These are phyloP conservation scores for Percina caprodes DNA, from an alignment of 2,113 vertebrate genomes.

Conservation along the genomic window DNA sequence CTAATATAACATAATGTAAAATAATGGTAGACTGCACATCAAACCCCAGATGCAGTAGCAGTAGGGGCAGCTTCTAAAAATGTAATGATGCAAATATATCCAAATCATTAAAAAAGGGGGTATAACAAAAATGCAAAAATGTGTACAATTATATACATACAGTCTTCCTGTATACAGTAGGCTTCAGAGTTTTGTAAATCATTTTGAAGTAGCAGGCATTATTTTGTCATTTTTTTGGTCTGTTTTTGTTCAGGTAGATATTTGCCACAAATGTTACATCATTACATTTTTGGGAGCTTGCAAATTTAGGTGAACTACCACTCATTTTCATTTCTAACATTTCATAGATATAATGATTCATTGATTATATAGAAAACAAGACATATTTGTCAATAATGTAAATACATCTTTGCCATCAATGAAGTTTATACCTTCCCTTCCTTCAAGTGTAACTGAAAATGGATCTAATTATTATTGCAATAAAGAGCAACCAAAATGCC, in stretches of 20 bases:
- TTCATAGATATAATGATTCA: neutral
- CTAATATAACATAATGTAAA: too few species aligned
- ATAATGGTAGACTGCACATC: too few species aligned
- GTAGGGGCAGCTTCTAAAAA: too few species aligned
- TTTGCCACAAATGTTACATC: neutral
- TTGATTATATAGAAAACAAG: neutral
- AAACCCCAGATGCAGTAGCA: too few species aligned
- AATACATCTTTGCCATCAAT: neutral
- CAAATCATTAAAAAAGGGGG: too few species aligned
- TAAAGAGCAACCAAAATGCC: neutral
- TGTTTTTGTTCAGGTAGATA: neutral
- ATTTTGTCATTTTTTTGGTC: neutral
- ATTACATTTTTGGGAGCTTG: neutral
- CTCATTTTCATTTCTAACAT: neutral
- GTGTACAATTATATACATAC: neutral
- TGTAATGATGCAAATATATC: too few species aligned
- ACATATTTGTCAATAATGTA: too few species aligned
- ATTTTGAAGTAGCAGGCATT: neutral
- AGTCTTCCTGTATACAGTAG: neutral
- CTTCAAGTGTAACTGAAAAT: neutral
- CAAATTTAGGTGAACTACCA: neutral
- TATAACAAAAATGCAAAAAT: neutral
- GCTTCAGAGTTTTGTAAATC: neutral
- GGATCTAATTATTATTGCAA: neutral
- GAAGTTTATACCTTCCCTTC: neutral